Base-by-base conservation (phyloP, 2,113 vertebrate species). In the Toxostoma redivivum region DNA sequence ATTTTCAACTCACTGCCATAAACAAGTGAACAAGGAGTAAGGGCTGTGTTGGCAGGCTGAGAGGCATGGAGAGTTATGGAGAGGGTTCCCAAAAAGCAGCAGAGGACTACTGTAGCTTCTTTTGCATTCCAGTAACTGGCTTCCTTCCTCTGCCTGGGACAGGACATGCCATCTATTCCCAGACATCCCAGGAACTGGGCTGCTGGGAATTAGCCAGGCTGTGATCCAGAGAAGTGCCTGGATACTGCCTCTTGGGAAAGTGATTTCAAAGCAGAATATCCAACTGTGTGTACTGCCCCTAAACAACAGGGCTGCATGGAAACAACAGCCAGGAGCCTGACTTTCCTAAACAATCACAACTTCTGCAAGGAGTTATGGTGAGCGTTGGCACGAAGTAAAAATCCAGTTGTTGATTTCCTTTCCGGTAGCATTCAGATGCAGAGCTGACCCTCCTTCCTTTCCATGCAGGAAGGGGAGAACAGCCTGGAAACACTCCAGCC, bases 161-260 rank as follows among this genome's bases (percentile, higher is more conserved):
- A 74, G 42, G 38, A 71, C 44, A 20, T n/a, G 45, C 28, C 28
- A 30, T 53, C 8, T 5, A 1, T 53, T 42, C 24, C 42, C 2
- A 5, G 10, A 21, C 0, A 0, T 51, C 65, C 82, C 54, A 58
- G 64, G 74, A 66, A 61, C 19, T 1, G 4, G 22, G 50, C 74
- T 91, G 82, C 88, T 58, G 71, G 88, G 66, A 94, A 86, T 50
- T 24, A 77, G 27, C 58, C 76, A 65, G 88, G 54, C 86, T 90
- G 71, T 1, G 6, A 77, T 47, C 62, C 79, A 88, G 57, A 38
- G 64, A 69, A 70, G 19, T 54, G 54, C 62, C 66, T 3, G 2
- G 80, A 40, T 80, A 54, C 6, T 1, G 3, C 35, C 50, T 70
- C 66, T 74, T 73, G 71, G 54, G 58, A 95, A 90, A 79, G 38